phyloP scores from a whole-genome alignment of 2,797 vertebrate genomes.

The Anguilla marmorata region DNA sequence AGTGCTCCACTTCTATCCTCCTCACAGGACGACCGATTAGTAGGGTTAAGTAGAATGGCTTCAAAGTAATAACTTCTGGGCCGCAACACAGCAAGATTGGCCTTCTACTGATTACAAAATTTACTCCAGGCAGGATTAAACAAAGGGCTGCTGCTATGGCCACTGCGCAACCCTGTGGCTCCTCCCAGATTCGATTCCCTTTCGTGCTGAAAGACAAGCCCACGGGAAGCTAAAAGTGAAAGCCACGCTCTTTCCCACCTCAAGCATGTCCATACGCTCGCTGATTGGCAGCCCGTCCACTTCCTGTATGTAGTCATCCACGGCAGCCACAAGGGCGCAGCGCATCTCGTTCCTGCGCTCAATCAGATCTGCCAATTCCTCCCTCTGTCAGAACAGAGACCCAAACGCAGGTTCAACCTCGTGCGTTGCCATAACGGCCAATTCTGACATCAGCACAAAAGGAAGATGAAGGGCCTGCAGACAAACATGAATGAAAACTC shows the following conservation, averaged over 20 bases:
- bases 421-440: not conserved
- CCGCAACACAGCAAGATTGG: not conserved
- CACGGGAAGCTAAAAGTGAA: not conserved
- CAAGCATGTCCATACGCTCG: slow-evolving; percentile 59
- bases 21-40: not conserved
- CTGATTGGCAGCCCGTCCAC: slow-evolving; percentile 61
- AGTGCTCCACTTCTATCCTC: not conserved
- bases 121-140: not conserved
- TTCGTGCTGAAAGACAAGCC: not conserved
- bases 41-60: not conserved
- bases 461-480: not conserved
- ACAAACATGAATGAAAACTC: slow-evolving; percentile 37
- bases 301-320: slow-evolving; percentile 66
- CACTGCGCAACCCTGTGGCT: not conserved
- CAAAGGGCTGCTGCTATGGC: not conserved
- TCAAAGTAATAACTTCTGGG: not conserved
- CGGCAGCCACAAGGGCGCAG: slow-evolving; percentile 55
- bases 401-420: slow-evolving; percentile 5
- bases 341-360: slow-evolving; percentile 63
- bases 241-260: slow-evolving; percentile 56
- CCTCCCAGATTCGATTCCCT: not conserved
- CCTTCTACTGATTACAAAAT: not conserved
- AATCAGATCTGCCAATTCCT: slow-evolving; percentile 62
- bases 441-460: not conserved
- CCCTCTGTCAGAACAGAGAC: slow-evolving; percentile 49